Evolutionary conservation across 2,888 invertebrate genomes (phyloP).

Genomic region (Lymantria dispar): DNA sequence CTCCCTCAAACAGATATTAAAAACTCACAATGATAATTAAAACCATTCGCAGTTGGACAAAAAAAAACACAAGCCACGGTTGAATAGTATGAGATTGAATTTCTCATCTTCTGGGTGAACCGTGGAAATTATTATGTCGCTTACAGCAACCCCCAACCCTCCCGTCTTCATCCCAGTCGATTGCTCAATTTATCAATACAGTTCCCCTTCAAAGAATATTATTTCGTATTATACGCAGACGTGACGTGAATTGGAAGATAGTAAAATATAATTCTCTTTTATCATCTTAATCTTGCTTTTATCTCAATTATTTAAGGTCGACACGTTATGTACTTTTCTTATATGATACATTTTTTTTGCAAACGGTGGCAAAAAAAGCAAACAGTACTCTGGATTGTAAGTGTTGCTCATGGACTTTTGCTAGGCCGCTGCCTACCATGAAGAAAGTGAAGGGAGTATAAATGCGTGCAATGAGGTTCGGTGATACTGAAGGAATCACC

Average conservation of each 20-base stretch:
- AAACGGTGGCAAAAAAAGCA: no score
- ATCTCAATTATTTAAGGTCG: no score
- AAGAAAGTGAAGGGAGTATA: no score
- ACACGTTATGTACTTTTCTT: no score
- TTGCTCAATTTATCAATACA: slow-evolving; percentile 80
- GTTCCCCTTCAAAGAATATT: slow-evolving; percentile 45
- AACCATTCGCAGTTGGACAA: slow-evolving; percentile 23
- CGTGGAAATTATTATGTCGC: slow-evolving; percentile 75
- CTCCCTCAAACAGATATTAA: slow-evolving; percentile 27
- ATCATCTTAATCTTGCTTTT: no score
- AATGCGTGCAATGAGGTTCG: no score
- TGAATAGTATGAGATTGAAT: slow-evolving; percentile 54
- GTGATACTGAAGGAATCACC: no score
- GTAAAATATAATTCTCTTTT: no score
- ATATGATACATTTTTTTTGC: no score
- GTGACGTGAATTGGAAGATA: background rate
- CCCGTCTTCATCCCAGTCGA: slow-evolving; percentile 65
- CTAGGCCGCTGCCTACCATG: no score
- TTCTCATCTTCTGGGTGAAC: slow-evolving; percentile 58
- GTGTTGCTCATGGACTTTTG: no score
- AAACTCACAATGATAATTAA: slow-evolving; percentile 31
- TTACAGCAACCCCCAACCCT: slow-evolving; percentile 52
- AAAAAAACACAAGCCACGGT: slow-evolving; percentile 22
- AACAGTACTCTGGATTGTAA: no score
- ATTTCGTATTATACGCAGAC: slow-evolving; percentile 12